These are phyloP conservation scores for Bombus picipes DNA, from an alignment of 1,140 invertebrate species.

Conservation along the genomic window DNA sequence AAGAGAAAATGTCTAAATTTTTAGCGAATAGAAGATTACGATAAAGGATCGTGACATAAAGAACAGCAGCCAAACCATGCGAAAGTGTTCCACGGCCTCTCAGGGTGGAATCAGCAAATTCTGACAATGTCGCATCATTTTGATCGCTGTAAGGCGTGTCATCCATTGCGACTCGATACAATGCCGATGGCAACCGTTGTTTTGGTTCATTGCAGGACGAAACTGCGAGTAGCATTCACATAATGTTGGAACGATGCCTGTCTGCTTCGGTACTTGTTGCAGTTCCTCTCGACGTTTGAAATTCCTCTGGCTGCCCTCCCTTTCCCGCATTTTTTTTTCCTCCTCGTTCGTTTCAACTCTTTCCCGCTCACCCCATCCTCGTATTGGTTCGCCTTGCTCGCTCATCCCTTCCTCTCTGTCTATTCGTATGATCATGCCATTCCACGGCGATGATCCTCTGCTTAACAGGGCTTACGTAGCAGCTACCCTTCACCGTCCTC, in stretches of 20 bases:
- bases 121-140: not conserved
- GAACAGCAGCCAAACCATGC: not conserved
- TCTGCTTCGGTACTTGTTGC: conserved; percentile 71
- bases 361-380: conserved; percentile 42
- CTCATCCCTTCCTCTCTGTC: conserved; percentile 50
- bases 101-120: not conserved
- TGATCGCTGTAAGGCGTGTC: conserved; percentile 1
- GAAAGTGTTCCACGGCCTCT: not conserved
- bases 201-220: conserved; percentile 27
- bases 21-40: not conserved
- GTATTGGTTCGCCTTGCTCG: conserved; percentile 34
- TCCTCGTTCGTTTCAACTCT: conserved; percentile 46
- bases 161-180: conserved; percentile 35
- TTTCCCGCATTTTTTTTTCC: conserved; percentile 45
- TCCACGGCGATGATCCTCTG: conserved; percentile 74
- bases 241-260: conserved; percentile 68
- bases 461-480: conserved; percentile 67
- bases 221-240: conserved; percentile 58
- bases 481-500: conserved; percentile 54
- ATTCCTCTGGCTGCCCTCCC: conserved; percentile 19
- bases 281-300: conserved; percentile 38
- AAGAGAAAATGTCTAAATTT: not conserved
- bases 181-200: not conserved
- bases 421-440: conserved; percentile 73
- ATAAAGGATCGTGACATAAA: not conserved